Evolutionary conservation across 2,113 vertebrate genomes (phyloP).

Genomic region (Azemiops feae): DNA sequence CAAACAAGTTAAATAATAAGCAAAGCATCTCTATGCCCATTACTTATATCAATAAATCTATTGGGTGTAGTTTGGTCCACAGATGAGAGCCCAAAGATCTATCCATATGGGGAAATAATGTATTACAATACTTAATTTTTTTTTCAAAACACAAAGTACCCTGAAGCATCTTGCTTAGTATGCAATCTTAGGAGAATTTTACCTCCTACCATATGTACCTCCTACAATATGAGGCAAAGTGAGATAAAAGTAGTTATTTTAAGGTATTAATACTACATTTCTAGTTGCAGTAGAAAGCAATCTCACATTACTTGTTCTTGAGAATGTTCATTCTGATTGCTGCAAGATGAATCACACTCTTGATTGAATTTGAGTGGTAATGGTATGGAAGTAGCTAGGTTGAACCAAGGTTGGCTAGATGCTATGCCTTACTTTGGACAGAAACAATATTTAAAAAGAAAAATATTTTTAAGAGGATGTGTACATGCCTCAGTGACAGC

Average conservation of each 20-base stretch:
- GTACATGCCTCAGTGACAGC: neutral
- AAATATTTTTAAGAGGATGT: neutral
- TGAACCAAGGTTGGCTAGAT: neutral
- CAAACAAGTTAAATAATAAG: neutral
- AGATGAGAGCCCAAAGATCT: neutral
- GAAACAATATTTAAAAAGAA: neutral
- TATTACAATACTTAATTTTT: too few species aligned
- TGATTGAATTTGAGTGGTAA: neutral
- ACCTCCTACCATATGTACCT: neutral
- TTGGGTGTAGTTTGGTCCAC: neutral
- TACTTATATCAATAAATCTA: neutral
- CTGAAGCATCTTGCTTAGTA: neutral
- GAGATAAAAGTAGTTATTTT: neutral
- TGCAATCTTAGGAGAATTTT: neutral
- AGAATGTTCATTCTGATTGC: neutral
- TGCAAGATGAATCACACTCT: neutral
- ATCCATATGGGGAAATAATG: neutral
- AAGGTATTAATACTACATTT: neutral
- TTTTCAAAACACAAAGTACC: too few species aligned
- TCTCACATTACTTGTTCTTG: neutral
- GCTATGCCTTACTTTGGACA: neutral
- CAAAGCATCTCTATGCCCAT: neutral
- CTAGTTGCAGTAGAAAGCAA: neutral
- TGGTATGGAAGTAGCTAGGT: neutral
- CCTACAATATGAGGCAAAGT: neutral